These are phyloP conservation scores for Crocidura indochinensis DNA, from an alignment of 2,797 vertebrate species.

Conservation along the genomic window DNA sequence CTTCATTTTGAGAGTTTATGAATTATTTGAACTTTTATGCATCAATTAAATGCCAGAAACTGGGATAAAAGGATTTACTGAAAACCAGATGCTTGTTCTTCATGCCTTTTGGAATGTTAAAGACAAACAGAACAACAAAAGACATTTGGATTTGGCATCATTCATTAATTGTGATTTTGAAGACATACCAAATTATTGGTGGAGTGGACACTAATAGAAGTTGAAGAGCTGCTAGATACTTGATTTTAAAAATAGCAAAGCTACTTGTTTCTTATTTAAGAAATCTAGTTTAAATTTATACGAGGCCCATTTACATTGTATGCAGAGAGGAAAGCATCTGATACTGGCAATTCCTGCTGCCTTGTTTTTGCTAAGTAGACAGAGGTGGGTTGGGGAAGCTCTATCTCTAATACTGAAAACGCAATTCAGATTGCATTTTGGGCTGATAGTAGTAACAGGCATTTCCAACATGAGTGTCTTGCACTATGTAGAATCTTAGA, in stretches of 20 bases:
- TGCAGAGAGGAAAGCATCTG: background rate
- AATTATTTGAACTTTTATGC: constrained; percentile 71
- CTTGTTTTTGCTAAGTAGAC: background rate
- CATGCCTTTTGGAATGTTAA: constrained; percentile 42
- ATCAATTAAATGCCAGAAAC: constrained; percentile 77
- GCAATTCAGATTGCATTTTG: background rate
- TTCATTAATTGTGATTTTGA: constrained; percentile 36
- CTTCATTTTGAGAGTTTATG: constrained; percentile 74
- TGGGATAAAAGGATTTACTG: constrained; percentile 76
- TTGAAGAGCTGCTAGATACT: constrained; percentile 44
- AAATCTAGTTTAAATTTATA: constrained; percentile 41
- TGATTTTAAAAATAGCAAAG: constrained; percentile 36
- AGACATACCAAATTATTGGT: constrained; percentile 61
- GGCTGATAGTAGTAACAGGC: background rate
- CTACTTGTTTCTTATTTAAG: constrained; percentile 51
- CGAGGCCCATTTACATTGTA: background rate
- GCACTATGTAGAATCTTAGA: background rate
- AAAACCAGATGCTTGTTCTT: constrained; percentile 81
- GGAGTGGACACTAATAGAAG: background rate
- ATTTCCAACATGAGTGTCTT: background rate
- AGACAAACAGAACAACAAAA: constrained; percentile 73
- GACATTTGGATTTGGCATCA: constrained; percentile 56
- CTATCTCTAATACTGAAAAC: constrained; percentile 36
- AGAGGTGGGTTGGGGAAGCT: background rate
- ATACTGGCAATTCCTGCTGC: background rate